phyloP scores from a whole-genome alignment of 2,797 vertebrate genomes.

The Decapterus maruadsi region DNA sequence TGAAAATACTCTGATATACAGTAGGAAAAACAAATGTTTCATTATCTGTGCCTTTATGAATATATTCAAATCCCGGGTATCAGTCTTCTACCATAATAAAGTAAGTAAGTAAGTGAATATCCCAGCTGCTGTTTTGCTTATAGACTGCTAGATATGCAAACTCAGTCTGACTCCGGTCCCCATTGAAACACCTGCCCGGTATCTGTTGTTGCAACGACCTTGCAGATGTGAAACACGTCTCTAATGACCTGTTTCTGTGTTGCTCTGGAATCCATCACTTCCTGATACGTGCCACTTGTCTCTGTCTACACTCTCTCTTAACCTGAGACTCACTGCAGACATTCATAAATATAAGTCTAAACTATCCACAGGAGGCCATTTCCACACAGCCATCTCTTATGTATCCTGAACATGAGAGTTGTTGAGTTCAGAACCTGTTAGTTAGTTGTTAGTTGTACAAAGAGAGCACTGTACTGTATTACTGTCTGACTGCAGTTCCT shows the following conservation, averaged over 20 bases:
- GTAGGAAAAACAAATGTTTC: no score
- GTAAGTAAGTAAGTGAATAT: not conserved
- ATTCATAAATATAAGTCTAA: not conserved
- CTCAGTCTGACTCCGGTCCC: not conserved
- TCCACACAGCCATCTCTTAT: constrained; percentile 15
- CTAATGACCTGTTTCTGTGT: not conserved
- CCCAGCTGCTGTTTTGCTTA: not conserved
- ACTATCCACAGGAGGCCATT: not conserved
- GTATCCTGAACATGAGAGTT: constrained; percentile 47
- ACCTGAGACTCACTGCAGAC: constrained; percentile 13
- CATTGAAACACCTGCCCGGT: constrained; percentile 51
- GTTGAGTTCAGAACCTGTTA: constrained; percentile 44
- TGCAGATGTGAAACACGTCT: constrained; percentile 25
- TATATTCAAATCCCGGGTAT: no score
- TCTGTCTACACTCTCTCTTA: not conserved
- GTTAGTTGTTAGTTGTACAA: constrained; percentile 64
- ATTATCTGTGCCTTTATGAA: no score
- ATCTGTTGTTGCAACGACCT: constrained; percentile 16
- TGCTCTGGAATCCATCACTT: constrained; percentile 8
- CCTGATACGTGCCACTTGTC: constrained; percentile 1
- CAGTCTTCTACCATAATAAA: not conserved
- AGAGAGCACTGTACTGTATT: constrained; percentile 28
- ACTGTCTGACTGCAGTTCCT: constrained; percentile 36
- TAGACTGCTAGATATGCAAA: constrained; percentile 8
- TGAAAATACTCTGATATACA: no score